Evolutionary conservation across 2,888 invertebrate species (phyloP).

Genomic region (Platypus cylindrus): DNA sequence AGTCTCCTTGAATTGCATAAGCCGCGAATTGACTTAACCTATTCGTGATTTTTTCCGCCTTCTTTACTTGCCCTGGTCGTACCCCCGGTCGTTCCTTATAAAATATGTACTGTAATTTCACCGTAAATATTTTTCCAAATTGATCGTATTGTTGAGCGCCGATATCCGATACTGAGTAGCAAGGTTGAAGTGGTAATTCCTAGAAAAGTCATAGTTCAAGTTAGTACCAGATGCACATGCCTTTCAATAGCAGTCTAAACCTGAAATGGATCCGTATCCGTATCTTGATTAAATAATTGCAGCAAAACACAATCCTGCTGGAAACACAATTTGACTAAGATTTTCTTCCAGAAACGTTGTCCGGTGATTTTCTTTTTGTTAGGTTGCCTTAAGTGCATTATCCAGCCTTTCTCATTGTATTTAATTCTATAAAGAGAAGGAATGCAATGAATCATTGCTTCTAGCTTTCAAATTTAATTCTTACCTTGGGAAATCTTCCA

Average conservation of each 20-base stretch:
- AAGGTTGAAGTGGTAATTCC: slow-evolving; percentile 86
- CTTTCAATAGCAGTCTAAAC: slow-evolving; percentile 3
- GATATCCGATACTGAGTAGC: slow-evolving; percentile 89
- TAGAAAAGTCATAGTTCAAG: slow-evolving; percentile 46
- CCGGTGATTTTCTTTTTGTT: slow-evolving; percentile 94
- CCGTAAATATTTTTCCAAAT: slow-evolving; percentile 97
- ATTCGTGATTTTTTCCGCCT: slow-evolving; percentile 82
- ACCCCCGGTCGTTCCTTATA: slow-evolving; percentile 97
- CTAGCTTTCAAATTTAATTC: slow-evolving; percentile 32
- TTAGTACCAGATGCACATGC: background rate
- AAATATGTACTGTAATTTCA: slow-evolving; percentile 92
- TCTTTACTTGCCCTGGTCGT: slow-evolving; percentile 85
- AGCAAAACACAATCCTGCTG: slow-evolving; percentile 76
- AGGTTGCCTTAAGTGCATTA: slow-evolving; percentile 89
- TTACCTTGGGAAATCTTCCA: slow-evolving; percentile 78
- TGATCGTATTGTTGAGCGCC: slow-evolving; percentile 97
- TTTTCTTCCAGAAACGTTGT: slow-evolving; percentile 93
- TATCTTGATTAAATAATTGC: slow-evolving; percentile 69
- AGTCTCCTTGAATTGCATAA: slow-evolving; percentile 86
- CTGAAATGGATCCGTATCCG: slow-evolving; percentile 39
- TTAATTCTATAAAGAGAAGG: no score
- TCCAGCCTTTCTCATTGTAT: slow-evolving; percentile 81
- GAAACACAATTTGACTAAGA: slow-evolving; percentile 64
- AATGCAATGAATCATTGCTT: no score
- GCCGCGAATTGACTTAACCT: slow-evolving; percentile 88